phyloP scores from a whole-genome alignment of 1,140 invertebrate genomes.

The Calliphora vicina region DNA sequence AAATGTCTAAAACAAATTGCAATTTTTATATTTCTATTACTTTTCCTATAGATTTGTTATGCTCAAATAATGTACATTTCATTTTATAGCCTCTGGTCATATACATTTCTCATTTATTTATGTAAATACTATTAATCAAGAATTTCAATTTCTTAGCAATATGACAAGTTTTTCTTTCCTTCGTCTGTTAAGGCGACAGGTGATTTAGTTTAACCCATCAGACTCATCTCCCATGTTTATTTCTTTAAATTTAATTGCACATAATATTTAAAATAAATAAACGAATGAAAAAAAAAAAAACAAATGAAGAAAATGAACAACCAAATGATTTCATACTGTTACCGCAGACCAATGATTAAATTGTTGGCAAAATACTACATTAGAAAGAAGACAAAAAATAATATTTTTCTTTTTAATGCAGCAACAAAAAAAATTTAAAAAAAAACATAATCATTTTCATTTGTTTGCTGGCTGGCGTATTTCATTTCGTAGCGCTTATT shows the following conservation, averaged over 20 bases:
- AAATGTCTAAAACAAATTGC: no score
- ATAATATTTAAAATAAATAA: neutral
- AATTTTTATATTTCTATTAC: neutral
- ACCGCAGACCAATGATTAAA: neutral
- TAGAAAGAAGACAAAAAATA: neutral
- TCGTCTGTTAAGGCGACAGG: neutral
- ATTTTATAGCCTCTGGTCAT: neutral
- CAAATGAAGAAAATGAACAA: neutral
- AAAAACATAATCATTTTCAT: neutral
- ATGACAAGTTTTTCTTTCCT: neutral
- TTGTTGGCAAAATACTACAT: neutral
- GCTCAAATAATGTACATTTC: neutral
- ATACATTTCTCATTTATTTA: neutral
- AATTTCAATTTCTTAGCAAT: neutral
- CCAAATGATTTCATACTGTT: neutral
- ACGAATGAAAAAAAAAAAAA: neutral
- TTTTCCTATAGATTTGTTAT: neutral
- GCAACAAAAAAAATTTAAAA: no score
- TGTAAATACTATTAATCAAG: neutral
- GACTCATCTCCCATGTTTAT: neutral
- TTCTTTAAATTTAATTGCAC: neutral
- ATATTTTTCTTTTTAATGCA: neutral
- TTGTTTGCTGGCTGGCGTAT: neutral
- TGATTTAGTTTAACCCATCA: conserved; percentile 2
- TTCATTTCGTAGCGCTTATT: neutral